Percentiles rank a stretch among this genome's conserved stretches.
Evolutionary conservation across 1,140 invertebrate species (phyloP).

Genomic region (Parasteatoda tepidariorum): DNA sequence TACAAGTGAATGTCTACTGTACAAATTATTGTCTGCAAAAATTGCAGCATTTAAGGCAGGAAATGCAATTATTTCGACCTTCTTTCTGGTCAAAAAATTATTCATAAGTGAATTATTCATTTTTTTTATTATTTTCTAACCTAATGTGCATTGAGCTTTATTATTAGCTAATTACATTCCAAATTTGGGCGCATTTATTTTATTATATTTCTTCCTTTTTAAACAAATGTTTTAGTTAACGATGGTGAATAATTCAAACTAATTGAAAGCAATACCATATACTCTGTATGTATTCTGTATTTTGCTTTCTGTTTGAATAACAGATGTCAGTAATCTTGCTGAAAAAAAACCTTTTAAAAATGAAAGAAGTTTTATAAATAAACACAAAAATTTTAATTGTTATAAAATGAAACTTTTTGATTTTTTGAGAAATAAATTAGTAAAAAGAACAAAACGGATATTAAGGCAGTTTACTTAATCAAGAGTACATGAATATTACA

Average conservation of each 20-base stretch:
- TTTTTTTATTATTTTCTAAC: background rate
- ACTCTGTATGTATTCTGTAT: background rate
- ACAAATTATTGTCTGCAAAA: background rate
- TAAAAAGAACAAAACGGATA: too few species aligned
- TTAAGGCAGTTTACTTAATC: too few species aligned
- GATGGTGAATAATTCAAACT: background rate
- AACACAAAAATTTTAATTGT: too few species aligned
- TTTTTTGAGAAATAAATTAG: too few species aligned
- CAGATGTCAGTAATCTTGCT: too few species aligned
- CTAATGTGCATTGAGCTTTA: background rate
- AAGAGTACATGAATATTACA: too few species aligned
- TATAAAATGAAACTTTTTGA: too few species aligned
- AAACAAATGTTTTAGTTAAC: background rate
- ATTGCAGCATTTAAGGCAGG: background rate
- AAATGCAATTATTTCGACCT: background rate
- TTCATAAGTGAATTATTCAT: background rate
- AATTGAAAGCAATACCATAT: background rate
- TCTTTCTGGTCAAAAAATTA: background rate
- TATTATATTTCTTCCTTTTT: background rate
- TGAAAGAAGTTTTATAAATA: too few species aligned
- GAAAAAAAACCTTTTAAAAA: too few species aligned
- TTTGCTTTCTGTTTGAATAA: too few species aligned
- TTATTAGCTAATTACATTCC: background rate
- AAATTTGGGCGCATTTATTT: background rate
- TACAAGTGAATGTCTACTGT: background rate